These are phyloP conservation scores for Pachypeltis micranthus DNA, from an alignment of 1,140 invertebrate species.

Conservation along the genomic window DNA sequence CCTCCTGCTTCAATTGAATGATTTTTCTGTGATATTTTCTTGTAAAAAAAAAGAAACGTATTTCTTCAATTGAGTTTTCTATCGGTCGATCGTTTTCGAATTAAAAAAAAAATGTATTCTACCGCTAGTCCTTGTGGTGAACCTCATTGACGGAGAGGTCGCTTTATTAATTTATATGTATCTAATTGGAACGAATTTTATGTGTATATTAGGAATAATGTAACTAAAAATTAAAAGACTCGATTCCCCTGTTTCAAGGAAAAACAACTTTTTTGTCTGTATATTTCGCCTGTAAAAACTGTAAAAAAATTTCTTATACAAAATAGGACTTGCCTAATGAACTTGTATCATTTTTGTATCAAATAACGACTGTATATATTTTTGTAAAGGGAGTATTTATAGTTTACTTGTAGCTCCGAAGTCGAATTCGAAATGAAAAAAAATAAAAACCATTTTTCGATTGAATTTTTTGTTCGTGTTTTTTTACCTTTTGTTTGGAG, in stretches of 20 bases:
- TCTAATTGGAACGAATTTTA: too few species aligned
- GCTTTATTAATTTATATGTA: slow-evolving; percentile 8
- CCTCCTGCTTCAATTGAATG: background rate
- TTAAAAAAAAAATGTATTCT: too few species aligned
- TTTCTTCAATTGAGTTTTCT: background rate
- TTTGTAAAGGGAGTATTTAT: slow-evolving; percentile 16
- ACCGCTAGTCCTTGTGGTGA: background rate
- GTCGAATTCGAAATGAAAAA: slow-evolving; percentile 10
- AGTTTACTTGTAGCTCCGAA: slow-evolving; percentile 12
- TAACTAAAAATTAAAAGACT: background rate
- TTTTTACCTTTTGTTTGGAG: too few species aligned
- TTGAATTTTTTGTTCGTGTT: slow-evolving; percentile 9
- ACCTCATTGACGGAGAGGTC: background rate
- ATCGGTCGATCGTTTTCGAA: background rate
- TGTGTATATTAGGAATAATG: too few species aligned
- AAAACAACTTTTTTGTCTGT: background rate
- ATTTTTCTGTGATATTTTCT: background rate
- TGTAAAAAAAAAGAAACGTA: background rate
- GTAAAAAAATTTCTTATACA: slow-evolving; percentile 13
- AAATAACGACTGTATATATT: slow-evolving; percentile 16
- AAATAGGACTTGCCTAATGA: background rate
- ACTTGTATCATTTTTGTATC: slow-evolving; percentile 16
- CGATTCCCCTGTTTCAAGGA: background rate
- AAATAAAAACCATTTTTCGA: slow-evolving; percentile 14
- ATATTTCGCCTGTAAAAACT: background rate